Percentiles rank a stretch among this genome's conserved stretches.
These are phyloP conservation scores for Rhinolophus sinicus DNA, from an alignment of 2,113 vertebrate species.

Conservation along the genomic window DNA sequence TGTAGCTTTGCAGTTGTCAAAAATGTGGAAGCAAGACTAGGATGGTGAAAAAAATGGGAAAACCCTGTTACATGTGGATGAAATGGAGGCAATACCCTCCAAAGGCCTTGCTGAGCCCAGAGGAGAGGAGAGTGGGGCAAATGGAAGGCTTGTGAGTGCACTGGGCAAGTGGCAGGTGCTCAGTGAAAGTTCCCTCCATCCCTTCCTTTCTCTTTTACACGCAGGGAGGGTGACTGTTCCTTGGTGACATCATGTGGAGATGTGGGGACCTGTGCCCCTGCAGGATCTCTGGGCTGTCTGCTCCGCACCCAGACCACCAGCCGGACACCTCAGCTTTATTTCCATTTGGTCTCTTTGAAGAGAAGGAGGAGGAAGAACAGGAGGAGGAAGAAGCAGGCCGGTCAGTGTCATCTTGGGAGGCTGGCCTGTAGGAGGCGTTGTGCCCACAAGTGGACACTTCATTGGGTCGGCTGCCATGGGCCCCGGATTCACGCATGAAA, in stretches of 20 bases:
- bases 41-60: neutral
- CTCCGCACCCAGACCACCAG: too few relatives aligned
- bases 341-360: neutral
- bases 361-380: neutral
- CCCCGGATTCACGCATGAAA: too few relatives aligned
- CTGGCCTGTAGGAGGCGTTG: neutral
- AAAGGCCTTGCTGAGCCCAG: neutral
- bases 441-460: neutral
- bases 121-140: too few relatives aligned
- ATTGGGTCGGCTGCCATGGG: rapidly evolving
- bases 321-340: neutral
- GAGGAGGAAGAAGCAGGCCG: neutral
- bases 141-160: neutral
- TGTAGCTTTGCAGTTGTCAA: neutral
- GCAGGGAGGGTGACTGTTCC: neutral
- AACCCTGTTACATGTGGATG: neutral
- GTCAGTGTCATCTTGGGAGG: too few relatives aligned
- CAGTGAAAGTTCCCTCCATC: neutral
- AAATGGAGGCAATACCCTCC: neutral
- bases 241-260: neutral
- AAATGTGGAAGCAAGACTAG: neutral
- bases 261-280: neutral
- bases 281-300: too few relatives aligned
- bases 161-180: neutral
- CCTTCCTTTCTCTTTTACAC: neutral